Evolutionary conservation across 1,140 invertebrate genomes (phyloP), one percentile per base, ranked within the genome.

Genomic region (Subanguina moxae): DNA sequence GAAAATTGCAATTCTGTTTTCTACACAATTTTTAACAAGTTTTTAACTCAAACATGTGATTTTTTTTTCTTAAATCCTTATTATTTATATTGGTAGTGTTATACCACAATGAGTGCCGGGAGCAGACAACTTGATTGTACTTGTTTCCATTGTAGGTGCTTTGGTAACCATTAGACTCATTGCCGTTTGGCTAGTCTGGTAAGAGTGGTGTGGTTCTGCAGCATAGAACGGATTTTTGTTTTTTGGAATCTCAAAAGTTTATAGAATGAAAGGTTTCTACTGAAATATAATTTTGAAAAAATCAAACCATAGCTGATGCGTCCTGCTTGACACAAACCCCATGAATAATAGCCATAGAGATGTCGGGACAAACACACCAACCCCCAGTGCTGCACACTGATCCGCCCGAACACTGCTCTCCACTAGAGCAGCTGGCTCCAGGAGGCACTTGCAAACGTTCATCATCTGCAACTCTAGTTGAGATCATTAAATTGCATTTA

Each of bases 301-400:
- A 21, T 5, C 3, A 3, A 19, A 52, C 23, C n/a, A 1, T 8
- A 52, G n/a, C 48, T 52, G 48, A 7, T 52, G 3, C 8, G 48
- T 32, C 28, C n/a, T 23, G 28, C 27, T 61, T 61, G 58, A 61
- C 68, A 64, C 77, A 79, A 23, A 75, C 45, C 57, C 77, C 77
- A n/a, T 64, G 57, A 13, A 69, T 46, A 25, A 79, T 73, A 57
- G 80, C 70, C 78, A 79, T 80, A 11, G 62, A 52, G 38, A 72
- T 52, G 38, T 79, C 78, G n/a, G 78, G 78, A 43, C 77, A 79
- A n/a, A 78, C 68, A 56, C 77, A 79, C 77, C 64, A 68, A 27
- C 68, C 67, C 0, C 57, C 27, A 38, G 77, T 80, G 17, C 48
- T 52, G 15, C 78, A 80, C 23, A 70, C 59, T 8, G 73, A 70